Evolutionary conservation across 2,888 invertebrate species (phyloP).

Genomic region (Hirtodrosophila confusa): DNA sequence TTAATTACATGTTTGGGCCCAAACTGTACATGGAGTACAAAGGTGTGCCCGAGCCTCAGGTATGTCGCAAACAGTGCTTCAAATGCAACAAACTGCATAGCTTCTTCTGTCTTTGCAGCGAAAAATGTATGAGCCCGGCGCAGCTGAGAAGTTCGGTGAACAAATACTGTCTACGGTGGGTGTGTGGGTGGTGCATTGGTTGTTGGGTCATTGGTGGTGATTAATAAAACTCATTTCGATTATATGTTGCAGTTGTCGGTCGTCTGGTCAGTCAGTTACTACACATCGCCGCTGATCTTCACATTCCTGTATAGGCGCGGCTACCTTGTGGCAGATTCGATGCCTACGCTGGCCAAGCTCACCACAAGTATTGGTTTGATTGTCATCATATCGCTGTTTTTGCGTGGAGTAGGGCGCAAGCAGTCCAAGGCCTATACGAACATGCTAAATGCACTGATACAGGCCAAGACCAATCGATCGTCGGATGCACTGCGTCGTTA

Average conservation of each 20-base stretch:
- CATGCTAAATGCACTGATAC: conserved; percentile 87
- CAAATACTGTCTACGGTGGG: conserved; percentile 86
- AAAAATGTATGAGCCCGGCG: conserved; percentile 88
- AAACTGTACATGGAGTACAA: conserved; percentile 88
- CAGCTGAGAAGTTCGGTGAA: conserved; percentile 90
- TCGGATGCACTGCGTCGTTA: conserved; percentile 87
- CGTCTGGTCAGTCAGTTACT: conserved; percentile 89
- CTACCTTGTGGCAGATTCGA: conserved; percentile 86
- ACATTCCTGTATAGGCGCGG: conserved; percentile 89
- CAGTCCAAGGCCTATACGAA: conserved; percentile 88
- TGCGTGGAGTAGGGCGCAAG: conserved; percentile 89
- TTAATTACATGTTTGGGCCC: conserved; percentile 88
- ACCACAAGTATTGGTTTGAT: conserved; percentile 88
- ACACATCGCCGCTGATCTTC: conserved; percentile 90
- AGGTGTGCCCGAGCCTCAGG: conserved; percentile 86
- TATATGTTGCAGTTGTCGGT: conserved; percentile 85
- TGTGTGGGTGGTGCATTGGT: neutral
- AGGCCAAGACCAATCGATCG: conserved; percentile 81
- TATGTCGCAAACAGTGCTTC: conserved; percentile 56
- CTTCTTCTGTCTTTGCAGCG: conserved; percentile 82
- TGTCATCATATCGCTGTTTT: conserved; percentile 87
- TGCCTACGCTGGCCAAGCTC: conserved; percentile 86
- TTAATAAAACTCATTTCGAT: too few species aligned
- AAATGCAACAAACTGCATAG: conserved; percentile 1
- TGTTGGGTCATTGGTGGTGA: neutral